phyloP scores from a whole-genome alignment of 2,797 vertebrate genomes.

The Enteromius argenteus region DNA sequence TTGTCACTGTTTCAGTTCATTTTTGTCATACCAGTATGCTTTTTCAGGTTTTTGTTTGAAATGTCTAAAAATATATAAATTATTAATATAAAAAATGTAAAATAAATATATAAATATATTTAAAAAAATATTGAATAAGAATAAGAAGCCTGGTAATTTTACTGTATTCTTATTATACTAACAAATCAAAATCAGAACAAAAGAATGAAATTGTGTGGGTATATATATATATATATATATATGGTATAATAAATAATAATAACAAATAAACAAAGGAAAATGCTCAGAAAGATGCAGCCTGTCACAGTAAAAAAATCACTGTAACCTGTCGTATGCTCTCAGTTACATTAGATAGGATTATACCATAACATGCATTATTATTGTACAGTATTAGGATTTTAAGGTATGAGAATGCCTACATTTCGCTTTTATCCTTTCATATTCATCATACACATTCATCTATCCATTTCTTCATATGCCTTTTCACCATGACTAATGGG shows the following conservation, averaged over 20 bases:
- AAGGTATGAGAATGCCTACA: neutral
- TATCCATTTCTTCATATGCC: neutral
- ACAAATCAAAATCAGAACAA: neutral
- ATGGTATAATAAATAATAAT: neutral
- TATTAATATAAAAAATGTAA: neutral
- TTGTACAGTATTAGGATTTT: neutral
- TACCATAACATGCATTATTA: neutral
- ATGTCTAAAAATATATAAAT: neutral
- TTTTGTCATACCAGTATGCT: neutral
- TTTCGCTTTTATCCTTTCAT: neutral
- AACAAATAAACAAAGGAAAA: too few relatives aligned
- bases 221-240: neutral
- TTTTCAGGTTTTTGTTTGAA: neutral
- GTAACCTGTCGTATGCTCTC: neutral
- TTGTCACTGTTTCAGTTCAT: neutral
- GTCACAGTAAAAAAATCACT: neutral
- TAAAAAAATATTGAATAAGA: too few relatives aligned
- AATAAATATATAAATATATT: too few relatives aligned
- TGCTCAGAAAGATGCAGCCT: too few relatives aligned
- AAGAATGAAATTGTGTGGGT: neutral
- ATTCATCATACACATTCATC: neutral
- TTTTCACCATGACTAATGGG: constrained; percentile 14
- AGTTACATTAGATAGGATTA: neutral
- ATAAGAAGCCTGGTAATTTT: neutral
- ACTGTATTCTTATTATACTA: neutral